Percentiles rank a stretch among this genome's conserved stretches.
These are phyloP conservation scores for Neoitamus cyanurus DNA, from an alignment of 2,888 invertebrate genomes.

Conservation along the genomic window DNA sequence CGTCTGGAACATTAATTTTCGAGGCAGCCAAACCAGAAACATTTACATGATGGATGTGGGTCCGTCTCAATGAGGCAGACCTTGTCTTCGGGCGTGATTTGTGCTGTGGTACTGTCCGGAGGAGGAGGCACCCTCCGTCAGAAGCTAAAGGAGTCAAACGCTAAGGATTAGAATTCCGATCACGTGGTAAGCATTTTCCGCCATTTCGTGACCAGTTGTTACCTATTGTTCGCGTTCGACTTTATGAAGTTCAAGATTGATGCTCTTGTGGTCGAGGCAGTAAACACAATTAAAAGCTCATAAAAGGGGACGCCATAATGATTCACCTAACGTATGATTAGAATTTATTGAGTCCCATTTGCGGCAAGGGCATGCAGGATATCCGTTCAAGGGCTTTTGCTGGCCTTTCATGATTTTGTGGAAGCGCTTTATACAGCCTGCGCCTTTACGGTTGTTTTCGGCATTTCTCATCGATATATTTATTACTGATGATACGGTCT, in stretches of 20 bases:
- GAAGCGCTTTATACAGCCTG: neutral
- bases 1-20: neutral
- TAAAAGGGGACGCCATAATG: neutral
- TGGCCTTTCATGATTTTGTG: neutral
- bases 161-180: neutral
- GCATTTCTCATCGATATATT: neutral
- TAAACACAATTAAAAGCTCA: neutral
- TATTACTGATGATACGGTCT: neutral
- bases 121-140: neutral
- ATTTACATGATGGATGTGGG: neutral
- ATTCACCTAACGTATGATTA: neutral
- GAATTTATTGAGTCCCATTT: neutral
- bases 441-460: neutral
- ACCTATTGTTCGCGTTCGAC: neutral
- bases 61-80: neutral
- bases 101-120: neutral
- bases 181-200: neutral
- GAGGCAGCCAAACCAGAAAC: neutral
- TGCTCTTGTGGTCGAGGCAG: neutral
- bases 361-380: neutral
- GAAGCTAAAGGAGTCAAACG: neutral
- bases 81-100: neutral
- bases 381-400: neutral
- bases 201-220: constrained; percentile 7
- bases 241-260: neutral